Percentiles rank a stretch among this genome's conserved stretches.
phyloP scores from a whole-genome alignment of 2,888 invertebrate species.

The Cremastinae sp. region DNA sequence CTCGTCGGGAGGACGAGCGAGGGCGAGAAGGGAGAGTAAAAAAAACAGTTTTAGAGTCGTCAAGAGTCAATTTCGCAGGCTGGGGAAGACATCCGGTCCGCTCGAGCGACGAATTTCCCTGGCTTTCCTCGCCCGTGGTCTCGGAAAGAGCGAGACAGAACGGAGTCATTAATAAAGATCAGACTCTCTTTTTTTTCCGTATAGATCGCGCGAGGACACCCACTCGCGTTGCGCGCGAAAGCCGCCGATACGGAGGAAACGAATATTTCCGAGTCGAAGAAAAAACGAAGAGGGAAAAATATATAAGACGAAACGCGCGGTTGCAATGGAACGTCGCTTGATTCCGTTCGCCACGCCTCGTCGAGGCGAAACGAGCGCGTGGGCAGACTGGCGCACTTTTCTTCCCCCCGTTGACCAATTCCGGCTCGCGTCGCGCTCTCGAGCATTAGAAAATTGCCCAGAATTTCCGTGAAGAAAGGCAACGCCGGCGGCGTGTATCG shows the following conservation, averaged over 20 bases:
- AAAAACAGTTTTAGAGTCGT: too few relatives aligned
- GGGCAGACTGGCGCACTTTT: conserved; percentile 10
- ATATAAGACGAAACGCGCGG: conserved; percentile 12
- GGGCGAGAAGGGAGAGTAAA: neutral
- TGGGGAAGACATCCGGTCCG: conserved; percentile 24
- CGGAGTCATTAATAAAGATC: conserved; percentile 38
- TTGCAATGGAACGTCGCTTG: too few relatives aligned
- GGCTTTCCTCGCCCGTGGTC: neutral
- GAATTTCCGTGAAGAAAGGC: neutral
- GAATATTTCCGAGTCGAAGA: conserved; percentile 23
- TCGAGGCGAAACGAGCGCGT: conserved; percentile 6
- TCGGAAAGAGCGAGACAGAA: neutral
- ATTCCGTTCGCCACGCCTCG: conserved; percentile 47
- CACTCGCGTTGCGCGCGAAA: conserved; percentile 26
- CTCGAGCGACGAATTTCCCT: conserved; percentile 13
- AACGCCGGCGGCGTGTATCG: too few relatives aligned
- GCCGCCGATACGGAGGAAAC: conserved; percentile 42
- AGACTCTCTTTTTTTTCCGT: conserved; percentile 29
- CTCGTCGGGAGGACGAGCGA: neutral
- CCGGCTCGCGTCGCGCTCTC: too few relatives aligned
- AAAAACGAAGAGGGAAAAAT: conserved; percentile 33
- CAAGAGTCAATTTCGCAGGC: conserved; percentile 49
- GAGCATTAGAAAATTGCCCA: neutral
- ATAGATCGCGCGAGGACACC: conserved; percentile 36
- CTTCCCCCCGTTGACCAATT: too few relatives aligned